Evolutionary conservation across 2,797 vertebrate species (phyloP), one percentile per base, ranked within the genome.

Genomic region (Pangasius larnaudii): DNA sequence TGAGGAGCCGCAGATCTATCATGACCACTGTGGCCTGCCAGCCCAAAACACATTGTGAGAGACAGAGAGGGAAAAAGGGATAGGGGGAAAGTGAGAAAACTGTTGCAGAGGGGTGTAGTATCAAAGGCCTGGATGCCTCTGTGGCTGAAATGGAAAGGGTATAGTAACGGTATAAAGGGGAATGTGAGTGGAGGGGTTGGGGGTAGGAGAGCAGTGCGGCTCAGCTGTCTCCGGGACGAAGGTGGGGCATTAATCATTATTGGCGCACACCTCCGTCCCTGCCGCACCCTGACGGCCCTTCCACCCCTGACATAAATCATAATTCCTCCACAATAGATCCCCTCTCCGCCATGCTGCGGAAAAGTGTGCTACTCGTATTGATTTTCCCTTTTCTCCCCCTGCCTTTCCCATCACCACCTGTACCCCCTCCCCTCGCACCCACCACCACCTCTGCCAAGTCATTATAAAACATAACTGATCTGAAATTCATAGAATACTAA

Each of bases 401-500:
- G 85, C 93, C 53, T 86, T 94, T 95, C 95, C 96, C 94, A 94
- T 94, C 96, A 93, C 93, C 93, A 93, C 86, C 77, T 89, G 87
- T 94, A 91, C 94, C 95, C 85, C 95, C 93, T 95, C 94, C 83
- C 91, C 83, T 85, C 86, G n/a, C 46, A 46, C 63, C 85, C 88
- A 86, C 89, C 87, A 67, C 88, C 91, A 85, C 94, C 94, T 95
- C 95, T 96, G 94, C 96, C 97, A 96, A 97, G 98, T 98, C 97
- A 98, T 98, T 98, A 98, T 97, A 97, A 98, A 99, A 98, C 97
- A 97, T 97, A 98, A 98, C 97, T 98, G 96, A 98, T 98, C 97
- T 97, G 96, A 97, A 97, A 99, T 99, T 98, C 97, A 99, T 98
- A 96, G 97, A 99, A 98, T 98, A 98, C 97, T 97, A 98, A 99